These are phyloP conservation scores for Lutjanus campechanus DNA, from an alignment of 2,797 vertebrate genomes.

Conservation along the genomic window DNA sequence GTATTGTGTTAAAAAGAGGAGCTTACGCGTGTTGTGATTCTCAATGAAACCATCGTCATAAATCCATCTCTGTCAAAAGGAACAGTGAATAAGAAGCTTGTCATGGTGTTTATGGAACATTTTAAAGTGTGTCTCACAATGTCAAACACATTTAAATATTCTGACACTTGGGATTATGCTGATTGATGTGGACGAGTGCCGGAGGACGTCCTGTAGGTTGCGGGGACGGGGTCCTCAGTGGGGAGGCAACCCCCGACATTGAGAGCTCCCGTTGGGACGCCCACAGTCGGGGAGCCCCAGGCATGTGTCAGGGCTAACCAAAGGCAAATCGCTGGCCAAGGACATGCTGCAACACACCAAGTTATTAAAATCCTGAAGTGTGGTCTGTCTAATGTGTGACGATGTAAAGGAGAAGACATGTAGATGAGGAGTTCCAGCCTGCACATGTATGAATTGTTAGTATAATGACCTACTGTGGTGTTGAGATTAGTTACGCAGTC, in stretches of 20 bases:
- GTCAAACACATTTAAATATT: constrained; percentile 40
- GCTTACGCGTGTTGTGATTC: constrained; percentile 16
- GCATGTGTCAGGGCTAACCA: constrained; percentile 62
- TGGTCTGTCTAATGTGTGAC: constrained; percentile 61
- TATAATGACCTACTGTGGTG: constrained; percentile 64
- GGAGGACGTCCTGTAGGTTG: constrained; percentile 63
- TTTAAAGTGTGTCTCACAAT: constrained; percentile 1
- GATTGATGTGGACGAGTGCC: constrained; percentile 57
- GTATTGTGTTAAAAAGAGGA: constrained; percentile 2
- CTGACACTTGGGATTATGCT: constrained; percentile 37
- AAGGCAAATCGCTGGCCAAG: constrained; percentile 65
- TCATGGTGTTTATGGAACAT: constrained; percentile 6
- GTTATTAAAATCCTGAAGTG: constrained; percentile 41
- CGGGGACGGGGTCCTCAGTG: constrained; percentile 16
- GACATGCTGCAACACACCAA: constrained; percentile 31
- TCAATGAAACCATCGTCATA: constrained; percentile 7
- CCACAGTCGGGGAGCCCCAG: constrained; percentile 63
- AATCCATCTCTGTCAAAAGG: constrained; percentile 25
- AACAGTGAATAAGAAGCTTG: background rate
- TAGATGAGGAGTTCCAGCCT: constrained; percentile 57
- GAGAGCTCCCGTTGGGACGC: constrained; percentile 47
- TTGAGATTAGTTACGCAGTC: constrained; percentile 61
- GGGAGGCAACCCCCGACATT: constrained; percentile 35
- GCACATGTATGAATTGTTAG: constrained; percentile 54
- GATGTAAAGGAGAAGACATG: constrained; percentile 55